phyloP scores from a whole-genome alignment of 2,888 invertebrate species.

The Aradus depressus region DNA sequence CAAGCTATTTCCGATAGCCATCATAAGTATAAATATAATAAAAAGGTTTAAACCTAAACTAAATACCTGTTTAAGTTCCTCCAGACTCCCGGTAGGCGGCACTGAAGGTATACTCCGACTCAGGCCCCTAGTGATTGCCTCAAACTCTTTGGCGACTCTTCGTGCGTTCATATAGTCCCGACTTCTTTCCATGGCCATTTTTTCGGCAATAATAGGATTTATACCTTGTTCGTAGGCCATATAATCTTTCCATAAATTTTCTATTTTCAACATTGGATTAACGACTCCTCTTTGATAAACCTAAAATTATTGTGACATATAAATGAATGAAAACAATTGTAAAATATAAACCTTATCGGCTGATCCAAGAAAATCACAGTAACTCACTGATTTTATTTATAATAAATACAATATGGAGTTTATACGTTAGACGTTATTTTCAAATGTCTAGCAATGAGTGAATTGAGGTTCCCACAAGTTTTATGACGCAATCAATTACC shows the following conservation, averaged over 20 bases:
- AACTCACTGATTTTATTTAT: too few species aligned
- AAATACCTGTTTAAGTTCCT: slow-evolving; percentile 80
- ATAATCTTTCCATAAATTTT: slow-evolving; percentile 95
- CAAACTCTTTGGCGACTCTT: slow-evolving; percentile 90
- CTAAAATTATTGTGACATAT: slow-evolving; percentile 36
- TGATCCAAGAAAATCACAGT: too few species aligned
- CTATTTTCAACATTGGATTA: slow-evolving; percentile 95
- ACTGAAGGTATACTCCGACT: slow-evolving; percentile 93
- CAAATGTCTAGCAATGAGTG: too few species aligned
- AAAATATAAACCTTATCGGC: not conserved
- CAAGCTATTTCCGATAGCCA: too few species aligned
- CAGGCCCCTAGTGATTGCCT: slow-evolving; percentile 85
- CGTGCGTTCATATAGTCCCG: slow-evolving; percentile 97
- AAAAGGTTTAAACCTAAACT: too few species aligned
- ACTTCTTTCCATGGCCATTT: slow-evolving; percentile 93
- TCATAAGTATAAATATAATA: too few species aligned
- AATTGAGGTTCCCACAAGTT: too few species aligned
- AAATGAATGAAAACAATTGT: not conserved
- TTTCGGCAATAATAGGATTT: slow-evolving; percentile 81
- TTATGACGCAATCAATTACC: too few species aligned
- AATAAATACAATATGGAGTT: too few species aligned
- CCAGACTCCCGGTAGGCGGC: slow-evolving; percentile 82
- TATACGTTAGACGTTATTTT: too few species aligned
- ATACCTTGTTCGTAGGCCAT: slow-evolving; percentile 91
- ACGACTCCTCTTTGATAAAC: slow-evolving; percentile 92